A percentile compares a stretch with the other conserved stretches of the same genome.
Evolutionary conservation across 2,113 vertebrate species (phyloP).

Genomic region (Euleptes europaea): DNA sequence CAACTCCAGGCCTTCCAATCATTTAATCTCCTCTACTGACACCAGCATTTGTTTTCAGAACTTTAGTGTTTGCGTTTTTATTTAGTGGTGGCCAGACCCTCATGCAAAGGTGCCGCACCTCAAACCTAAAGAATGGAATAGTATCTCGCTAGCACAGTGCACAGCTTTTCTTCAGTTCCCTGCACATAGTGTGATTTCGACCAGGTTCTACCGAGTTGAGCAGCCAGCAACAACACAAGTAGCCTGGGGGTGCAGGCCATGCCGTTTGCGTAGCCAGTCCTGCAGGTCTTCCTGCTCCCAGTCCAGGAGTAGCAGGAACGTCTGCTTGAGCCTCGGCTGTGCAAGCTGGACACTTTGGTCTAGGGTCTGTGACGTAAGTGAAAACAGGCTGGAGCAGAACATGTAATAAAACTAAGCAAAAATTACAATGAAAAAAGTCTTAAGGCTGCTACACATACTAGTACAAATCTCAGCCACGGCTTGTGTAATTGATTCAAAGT

Average conservation of each 20-base stretch:
- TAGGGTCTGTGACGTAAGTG: background rate
- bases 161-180: background rate
- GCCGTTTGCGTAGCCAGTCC: background rate
- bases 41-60: background rate
- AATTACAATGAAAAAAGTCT: background rate
- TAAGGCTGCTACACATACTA: background rate
- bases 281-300: background rate
- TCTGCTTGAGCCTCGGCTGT: background rate
- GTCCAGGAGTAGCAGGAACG: background rate
- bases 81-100: background rate
- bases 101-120: background rate
- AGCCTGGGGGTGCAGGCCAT: background rate
- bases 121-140: background rate
- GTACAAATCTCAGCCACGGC: background rate
- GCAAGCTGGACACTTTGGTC: background rate
- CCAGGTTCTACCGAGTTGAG: background rate
- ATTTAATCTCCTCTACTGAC: background rate
- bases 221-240: background rate
- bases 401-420: background rate
- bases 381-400: background rate
- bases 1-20: too few relatives aligned
- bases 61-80: background rate
- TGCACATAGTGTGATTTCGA: background rate
- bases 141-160: too few relatives aligned
- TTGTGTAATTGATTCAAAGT: background rate